Conservation (phyloP, 2,797 vertebrate species). For the Centropyge bicolor region DNA sequence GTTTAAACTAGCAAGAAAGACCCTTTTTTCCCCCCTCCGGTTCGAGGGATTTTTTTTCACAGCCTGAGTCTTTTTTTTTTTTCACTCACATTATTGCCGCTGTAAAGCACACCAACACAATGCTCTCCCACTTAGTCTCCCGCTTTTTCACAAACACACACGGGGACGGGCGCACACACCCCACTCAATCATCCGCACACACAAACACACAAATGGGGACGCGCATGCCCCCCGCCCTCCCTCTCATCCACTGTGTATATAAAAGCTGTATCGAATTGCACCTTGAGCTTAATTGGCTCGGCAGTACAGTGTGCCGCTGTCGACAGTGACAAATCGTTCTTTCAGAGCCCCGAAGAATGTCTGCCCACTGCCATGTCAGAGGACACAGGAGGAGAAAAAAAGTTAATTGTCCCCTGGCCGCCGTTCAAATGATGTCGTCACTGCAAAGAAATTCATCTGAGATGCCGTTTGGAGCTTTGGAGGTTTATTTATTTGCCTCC, state of each 20-base stretch:
- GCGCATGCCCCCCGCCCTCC: slow-evolving; percentile 37
- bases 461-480: slow-evolving; percentile 58
- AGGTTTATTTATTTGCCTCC: slow-evolving; percentile 80
- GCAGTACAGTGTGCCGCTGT: slow-evolving; percentile 82
- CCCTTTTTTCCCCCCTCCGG: neutral
- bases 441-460: slow-evolving; percentile 75
- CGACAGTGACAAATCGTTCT: slow-evolving; percentile 86
- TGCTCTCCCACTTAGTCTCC: slow-evolving; percentile 71
- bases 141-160: slow-evolving; percentile 62
- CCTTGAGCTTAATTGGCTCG: slow-evolving; percentile 84
- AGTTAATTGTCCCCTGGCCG: slow-evolving; percentile 82
- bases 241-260: slow-evolving; percentile 81
- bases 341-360: slow-evolving; percentile 81
- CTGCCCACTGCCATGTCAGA: slow-evolving; percentile 74
- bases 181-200: slow-evolving; percentile 69
- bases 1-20: slow-evolving; percentile 70
- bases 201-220: slow-evolving; percentile 71
- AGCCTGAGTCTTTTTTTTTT: slow-evolving; percentile 39
- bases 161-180: slow-evolving; percentile 43
- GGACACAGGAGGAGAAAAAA: slow-evolving; percentile 74
- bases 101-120: slow-evolving; percentile 76
- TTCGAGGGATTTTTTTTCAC: slow-evolving; percentile 55
- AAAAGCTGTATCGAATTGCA: slow-evolving; percentile 87
- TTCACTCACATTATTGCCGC: slow-evolving; percentile 62
- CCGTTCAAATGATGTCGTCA: slow-evolving; percentile 78